Percentiles rank a stretch among this genome's conserved stretches.
These are phyloP conservation scores for Todiramphus saurophagus DNA, from an alignment of 2,113 vertebrate species.

Conservation along the genomic window DNA sequence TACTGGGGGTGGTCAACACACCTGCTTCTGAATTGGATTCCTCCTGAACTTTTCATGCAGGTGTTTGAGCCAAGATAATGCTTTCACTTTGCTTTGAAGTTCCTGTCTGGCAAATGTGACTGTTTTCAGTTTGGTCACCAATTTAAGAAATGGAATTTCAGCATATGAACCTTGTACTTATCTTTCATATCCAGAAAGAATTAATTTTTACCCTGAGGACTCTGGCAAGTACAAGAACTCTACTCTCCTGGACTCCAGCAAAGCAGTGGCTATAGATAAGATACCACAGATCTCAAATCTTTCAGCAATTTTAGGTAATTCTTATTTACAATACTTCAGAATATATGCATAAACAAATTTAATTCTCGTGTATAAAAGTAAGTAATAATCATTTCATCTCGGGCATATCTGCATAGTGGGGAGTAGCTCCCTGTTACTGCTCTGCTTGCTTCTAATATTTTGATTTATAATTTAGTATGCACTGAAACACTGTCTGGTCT, in stretches of 20 bases:
- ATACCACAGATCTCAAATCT: conserved; percentile 75
- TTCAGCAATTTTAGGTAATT: conserved; percentile 84
- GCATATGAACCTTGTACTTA: neutral
- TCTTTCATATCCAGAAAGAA: conserved; percentile 27
- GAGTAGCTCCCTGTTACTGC: neutral
- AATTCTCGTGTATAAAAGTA: neutral
- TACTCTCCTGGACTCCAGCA: conserved; percentile 85
- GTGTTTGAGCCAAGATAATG: neutral
- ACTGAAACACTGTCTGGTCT: neutral
- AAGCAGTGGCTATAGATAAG: conserved; percentile 76
- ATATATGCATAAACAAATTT: neutral
- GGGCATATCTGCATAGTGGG: neutral
- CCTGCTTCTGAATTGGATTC: neutral
- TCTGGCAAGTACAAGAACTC: conserved; percentile 79
- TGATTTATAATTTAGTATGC: neutral
- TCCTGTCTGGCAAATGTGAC: neutral
- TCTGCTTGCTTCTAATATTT: neutral
- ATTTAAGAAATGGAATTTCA: neutral
- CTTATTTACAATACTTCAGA: neutral
- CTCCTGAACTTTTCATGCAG: neutral
- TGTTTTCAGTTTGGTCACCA: neutral
- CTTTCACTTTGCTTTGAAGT: neutral
- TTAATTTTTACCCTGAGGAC: neutral
- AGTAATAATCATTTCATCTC: neutral
- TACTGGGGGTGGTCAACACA: neutral